Evolutionary conservation across 2,797 vertebrate genomes (phyloP).

Genomic region (Triplophysa bombifrons): DNA sequence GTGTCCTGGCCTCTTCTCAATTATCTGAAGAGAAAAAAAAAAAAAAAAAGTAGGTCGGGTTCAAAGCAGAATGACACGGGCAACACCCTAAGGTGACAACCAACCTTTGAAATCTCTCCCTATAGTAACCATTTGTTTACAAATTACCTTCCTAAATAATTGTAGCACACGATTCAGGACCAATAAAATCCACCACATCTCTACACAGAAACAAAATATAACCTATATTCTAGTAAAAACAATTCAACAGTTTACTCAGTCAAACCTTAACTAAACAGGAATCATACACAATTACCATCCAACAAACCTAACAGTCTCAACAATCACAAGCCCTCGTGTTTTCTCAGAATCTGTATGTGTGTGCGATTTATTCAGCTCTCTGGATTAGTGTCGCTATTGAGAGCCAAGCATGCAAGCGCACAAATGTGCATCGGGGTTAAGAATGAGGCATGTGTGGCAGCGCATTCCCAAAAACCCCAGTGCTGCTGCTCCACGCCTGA

Average conservation of each 20-base stretch:
- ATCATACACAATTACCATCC: constrained; percentile 4
- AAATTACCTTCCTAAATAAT: constrained; percentile 45
- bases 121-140: constrained; percentile 5
- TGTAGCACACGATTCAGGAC: neutral
- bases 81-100: neutral
- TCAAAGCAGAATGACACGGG: constrained; percentile 22
- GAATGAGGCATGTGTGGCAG: constrained; percentile 67
- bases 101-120: neutral
- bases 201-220: too few relatives aligned
- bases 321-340: constrained; percentile 56
- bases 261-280: constrained; percentile 55
- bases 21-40: constrained; percentile 81
- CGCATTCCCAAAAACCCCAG: constrained; percentile 63
- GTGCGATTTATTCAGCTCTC: constrained; percentile 70
- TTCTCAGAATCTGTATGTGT: constrained; percentile 60
- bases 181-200: neutral
- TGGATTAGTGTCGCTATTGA: constrained; percentile 76
- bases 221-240: too few relatives aligned
- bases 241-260: neutral
- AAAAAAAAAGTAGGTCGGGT: neutral
- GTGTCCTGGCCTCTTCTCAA: constrained; percentile 94
- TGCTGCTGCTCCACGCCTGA: constrained; percentile 57
- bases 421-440: constrained; percentile 71
- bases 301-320: constrained; percentile 26
- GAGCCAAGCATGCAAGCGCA: constrained; percentile 60